Evolutionary conservation across 2,113 vertebrate species (phyloP).

Genomic region (Grantiella picta): DNA sequence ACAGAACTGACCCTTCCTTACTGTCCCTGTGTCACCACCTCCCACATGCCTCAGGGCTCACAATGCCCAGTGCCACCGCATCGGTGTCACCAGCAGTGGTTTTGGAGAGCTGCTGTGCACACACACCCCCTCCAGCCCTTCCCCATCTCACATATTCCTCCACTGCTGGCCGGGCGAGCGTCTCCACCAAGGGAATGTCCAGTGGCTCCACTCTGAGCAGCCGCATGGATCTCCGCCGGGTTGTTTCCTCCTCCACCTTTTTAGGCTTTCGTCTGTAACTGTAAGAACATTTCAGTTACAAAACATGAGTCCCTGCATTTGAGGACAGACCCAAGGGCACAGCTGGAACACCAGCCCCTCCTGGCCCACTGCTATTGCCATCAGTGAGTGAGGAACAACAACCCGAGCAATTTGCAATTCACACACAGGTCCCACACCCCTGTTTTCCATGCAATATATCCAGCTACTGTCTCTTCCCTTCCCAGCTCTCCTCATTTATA

Average conservation of each 20-base stretch:
- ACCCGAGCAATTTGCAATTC: accelerated
- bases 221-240: constrained; percentile 71
- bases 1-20: not conserved
- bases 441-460: accelerated
- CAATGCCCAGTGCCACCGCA: accelerated
- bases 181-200: not conserved
- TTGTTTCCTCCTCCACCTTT: constrained; percentile 34
- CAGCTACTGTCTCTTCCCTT: not conserved
- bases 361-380: not conserved
- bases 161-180: not conserved
- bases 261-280: constrained; percentile 56
- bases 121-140: not conserved
- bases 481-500: not conserved
- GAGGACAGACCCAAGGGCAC: not conserved
- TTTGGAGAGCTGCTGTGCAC: not conserved
- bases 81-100: accelerated
- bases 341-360: not conserved
- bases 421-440: accelerated
- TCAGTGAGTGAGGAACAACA: accelerated
- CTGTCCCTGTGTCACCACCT: not conserved
- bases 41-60: not conserved
- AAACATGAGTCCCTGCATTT: accelerated
- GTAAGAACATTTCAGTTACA: accelerated
- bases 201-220: constrained; percentile 50
- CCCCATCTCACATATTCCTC: constrained; percentile 61